phyloP scores from a whole-genome alignment of 2,888 invertebrate species.

The Hypercompe scribonia region DNA sequence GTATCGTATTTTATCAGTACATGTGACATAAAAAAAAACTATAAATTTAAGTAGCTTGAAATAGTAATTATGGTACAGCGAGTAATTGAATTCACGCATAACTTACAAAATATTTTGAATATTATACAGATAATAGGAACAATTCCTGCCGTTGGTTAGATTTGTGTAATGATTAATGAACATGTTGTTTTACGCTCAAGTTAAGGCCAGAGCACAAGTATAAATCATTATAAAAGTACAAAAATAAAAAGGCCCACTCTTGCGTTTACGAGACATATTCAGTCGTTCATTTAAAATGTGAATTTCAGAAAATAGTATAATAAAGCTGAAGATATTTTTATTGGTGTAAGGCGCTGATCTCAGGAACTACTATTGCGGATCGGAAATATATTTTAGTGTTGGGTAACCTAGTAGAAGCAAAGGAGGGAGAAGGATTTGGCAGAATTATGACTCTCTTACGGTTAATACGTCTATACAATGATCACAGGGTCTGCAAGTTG shows the following conservation, averaged over 20 bases:
- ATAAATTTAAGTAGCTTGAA: background rate
- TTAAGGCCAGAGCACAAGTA: background rate
- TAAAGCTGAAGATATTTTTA: too few species aligned
- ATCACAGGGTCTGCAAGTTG: background rate
- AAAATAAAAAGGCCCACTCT: too few species aligned
- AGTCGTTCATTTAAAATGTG: background rate
- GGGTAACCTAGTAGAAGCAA: too few species aligned
- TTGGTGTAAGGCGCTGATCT: too few species aligned
- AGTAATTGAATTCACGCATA: slow-evolving; percentile 1
- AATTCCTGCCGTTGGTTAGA: background rate
- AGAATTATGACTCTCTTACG: too few species aligned
- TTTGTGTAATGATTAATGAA: background rate
- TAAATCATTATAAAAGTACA: background rate
- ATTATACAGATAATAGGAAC: background rate
- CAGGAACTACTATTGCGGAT: too few species aligned
- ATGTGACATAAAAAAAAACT: background rate
- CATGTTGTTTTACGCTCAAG: background rate
- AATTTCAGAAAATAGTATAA: too few species aligned
- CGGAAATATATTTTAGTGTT: too few species aligned
- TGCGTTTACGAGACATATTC: background rate
- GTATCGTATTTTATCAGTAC: background rate
- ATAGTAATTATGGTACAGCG: background rate
- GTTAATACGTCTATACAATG: background rate
- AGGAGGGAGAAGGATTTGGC: too few species aligned
- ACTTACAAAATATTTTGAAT: background rate